Conservation (phyloP, 1,140 invertebrate genomes). For the Rhopalosiphum padi region DNA sequence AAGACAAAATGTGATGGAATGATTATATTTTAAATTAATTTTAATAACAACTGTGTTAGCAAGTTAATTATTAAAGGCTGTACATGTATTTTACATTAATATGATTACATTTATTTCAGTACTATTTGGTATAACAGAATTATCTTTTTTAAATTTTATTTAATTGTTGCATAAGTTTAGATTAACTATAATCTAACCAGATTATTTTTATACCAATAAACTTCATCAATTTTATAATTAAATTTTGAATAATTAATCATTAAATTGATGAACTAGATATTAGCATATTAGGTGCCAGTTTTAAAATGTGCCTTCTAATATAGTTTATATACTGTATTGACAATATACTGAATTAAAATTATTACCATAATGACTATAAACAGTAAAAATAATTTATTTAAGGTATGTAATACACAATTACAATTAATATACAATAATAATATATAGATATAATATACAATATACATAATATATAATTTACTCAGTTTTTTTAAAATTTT, state of each 20-base stretch:
- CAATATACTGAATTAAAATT: conserved; percentile 1
- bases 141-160: not conserved
- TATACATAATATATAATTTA: not conserved
- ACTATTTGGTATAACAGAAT: not conserved
- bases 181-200: not conserved
- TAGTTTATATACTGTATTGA: not conserved
- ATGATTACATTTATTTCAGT: not conserved
- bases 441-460: no score
- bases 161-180: not conserved
- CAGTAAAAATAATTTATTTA: not conserved
- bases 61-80: not conserved
- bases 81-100: conserved; percentile 7
- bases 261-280: not conserved
- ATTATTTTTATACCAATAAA: not conserved
- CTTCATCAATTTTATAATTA: not conserved
- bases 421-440: no score
- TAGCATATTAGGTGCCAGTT: not conserved
- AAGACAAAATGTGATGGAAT: not conserved
- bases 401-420: not conserved
- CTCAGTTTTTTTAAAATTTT: not conserved
- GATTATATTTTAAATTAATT: not conserved
- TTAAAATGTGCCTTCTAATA: not conserved
- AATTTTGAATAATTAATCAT: not conserved
- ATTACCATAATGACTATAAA: not conserved
- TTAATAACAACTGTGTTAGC: not conserved